These are phyloP conservation scores for Himalopsyche tibetana DNA, from an alignment of 2,888 invertebrate species.

Conservation along the genomic window DNA sequence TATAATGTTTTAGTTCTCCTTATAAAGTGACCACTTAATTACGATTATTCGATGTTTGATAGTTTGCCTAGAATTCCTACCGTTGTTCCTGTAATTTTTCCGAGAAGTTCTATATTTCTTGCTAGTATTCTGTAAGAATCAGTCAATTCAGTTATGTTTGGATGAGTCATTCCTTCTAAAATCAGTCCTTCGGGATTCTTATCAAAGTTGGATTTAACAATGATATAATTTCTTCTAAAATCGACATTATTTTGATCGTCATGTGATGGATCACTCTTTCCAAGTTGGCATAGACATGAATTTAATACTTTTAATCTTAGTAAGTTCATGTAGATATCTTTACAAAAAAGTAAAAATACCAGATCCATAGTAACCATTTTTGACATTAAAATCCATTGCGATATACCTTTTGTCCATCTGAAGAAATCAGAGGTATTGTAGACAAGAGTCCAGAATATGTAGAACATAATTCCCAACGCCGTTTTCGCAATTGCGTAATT, in stretches of 20 bases:
- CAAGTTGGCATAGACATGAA: conserved; percentile 10
- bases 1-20: no score
- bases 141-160: not conserved
- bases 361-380: conserved; percentile 54
- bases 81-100: not conserved
- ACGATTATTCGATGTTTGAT: no score
- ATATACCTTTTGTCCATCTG: conserved; percentile 47
- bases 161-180: not conserved
- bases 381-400: conserved; percentile 44
- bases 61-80: not conserved
- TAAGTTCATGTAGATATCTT: conserved; percentile 50
- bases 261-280: not conserved
- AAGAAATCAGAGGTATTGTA: conserved; percentile 44
- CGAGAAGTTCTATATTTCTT: conserved; percentile 22
- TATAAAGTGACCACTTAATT: no score
- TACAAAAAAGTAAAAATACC: conserved; percentile 47
- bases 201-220: not conserved
- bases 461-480: conserved; percentile 11
- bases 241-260: not conserved
- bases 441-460: conserved; percentile 22
- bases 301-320: conserved; percentile 47
- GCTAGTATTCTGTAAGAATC: not conserved
- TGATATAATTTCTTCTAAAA: conserved; percentile 8
- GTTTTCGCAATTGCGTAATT: conserved; percentile 8
- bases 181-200: not conserved